Conservation (phyloP, 2,113 vertebrate species). For the Phalacrocorax aristotelis region DNA sequence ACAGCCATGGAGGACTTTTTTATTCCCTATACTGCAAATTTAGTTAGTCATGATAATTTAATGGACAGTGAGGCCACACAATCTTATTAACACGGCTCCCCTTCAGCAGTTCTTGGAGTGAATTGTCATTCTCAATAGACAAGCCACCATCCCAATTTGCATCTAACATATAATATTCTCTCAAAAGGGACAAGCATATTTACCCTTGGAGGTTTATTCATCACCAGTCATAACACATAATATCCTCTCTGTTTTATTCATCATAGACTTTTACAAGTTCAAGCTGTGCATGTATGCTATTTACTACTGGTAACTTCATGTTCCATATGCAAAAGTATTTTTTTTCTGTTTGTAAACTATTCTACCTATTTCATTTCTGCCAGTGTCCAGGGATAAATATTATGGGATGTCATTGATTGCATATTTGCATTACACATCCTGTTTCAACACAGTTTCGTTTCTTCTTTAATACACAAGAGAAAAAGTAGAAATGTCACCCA, state of each 20-base stretch:
- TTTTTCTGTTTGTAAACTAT: neutral
- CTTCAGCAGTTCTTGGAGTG: neutral
- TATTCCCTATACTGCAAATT: neutral
- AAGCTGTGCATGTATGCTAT: neutral
- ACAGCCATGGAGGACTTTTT: neutral
- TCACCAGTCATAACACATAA: conserved; percentile 7
- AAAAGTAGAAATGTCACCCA: neutral
- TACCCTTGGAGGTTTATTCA: conserved; percentile 15
- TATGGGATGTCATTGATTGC: neutral
- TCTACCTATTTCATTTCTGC: neutral
- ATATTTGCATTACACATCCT: neutral
- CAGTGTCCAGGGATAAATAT: neutral
- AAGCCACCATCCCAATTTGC: neutral
- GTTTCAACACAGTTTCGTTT: neutral
- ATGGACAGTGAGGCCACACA: neutral
- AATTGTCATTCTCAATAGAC: neutral
- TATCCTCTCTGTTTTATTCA: neutral
- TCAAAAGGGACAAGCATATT: conserved; percentile 11
- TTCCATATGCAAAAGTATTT: neutral
- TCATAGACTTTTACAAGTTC: conserved; percentile 17
- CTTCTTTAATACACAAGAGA: neutral
- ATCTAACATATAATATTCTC: neutral
- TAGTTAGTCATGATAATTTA: conserved; percentile 31
- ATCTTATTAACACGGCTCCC: neutral
- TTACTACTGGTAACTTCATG: neutral